A percentile compares a stretch with the other conserved stretches of the same genome.
These are phyloP conservation scores for Ectemnius continuus DNA, from an alignment of 2,888 invertebrate genomes.

Conservation along the genomic window DNA sequence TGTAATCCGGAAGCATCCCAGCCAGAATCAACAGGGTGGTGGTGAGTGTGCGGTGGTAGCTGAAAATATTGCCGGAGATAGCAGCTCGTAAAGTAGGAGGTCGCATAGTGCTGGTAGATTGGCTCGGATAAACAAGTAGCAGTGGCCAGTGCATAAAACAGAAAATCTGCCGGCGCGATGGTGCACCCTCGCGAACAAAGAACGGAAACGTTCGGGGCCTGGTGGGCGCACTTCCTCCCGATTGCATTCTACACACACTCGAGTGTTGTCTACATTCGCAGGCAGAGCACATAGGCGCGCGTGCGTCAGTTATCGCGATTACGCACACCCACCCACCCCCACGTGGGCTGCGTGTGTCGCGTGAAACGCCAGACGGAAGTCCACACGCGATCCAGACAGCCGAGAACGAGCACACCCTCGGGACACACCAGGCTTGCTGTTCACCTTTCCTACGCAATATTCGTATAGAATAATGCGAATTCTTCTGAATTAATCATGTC, in stretches of 20 bases:
- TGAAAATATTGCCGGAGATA: slow-evolving; percentile 23
- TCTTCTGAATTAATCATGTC: too few species aligned
- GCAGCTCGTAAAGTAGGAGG: slow-evolving; percentile 4
- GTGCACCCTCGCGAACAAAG: slow-evolving; percentile 50
- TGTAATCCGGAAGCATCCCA: slow-evolving; percentile 1
- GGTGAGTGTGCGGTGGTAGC: neutral
- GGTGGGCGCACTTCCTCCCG: slow-evolving; percentile 56
- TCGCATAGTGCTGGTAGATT: slow-evolving; percentile 27
- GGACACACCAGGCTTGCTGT: neutral
- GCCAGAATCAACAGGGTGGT: neutral
- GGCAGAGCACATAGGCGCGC: slow-evolving; percentile 21
- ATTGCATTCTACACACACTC: slow-evolving; percentile 19
- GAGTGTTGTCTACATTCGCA: neutral
- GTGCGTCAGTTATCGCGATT: slow-evolving; percentile 57
- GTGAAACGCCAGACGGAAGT: slow-evolving; percentile 56
- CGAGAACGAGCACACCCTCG: neutral
- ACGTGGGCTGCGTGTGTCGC: slow-evolving; percentile 26
- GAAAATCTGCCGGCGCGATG: slow-evolving; percentile 40
- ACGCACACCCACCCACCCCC: slow-evolving; percentile 22
- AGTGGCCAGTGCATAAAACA: slow-evolving; percentile 34
- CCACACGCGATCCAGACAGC: slow-evolving; percentile 32
- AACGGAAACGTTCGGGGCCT: slow-evolving; percentile 56
- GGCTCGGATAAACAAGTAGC: slow-evolving; percentile 46
- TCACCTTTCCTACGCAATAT: too few species aligned
- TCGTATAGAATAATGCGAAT: too few species aligned